Evolutionary conservation across 2,113 vertebrate genomes (phyloP).

Genomic region (Centropristis striata): DNA sequence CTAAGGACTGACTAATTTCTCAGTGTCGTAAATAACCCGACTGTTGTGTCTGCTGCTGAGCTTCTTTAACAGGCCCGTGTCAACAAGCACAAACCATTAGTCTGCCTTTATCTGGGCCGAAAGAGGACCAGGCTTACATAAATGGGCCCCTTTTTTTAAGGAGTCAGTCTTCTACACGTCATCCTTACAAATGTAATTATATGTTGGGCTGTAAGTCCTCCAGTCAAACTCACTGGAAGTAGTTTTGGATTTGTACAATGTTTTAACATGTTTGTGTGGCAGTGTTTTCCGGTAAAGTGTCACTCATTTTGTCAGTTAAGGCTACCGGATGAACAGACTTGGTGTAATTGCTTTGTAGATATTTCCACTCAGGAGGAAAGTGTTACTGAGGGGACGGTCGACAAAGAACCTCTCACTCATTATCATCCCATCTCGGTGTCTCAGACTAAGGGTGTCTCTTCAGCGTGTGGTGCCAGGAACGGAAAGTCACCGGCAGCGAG

Average conservation of each 20-base stretch:
- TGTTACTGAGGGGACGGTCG: constrained; percentile 30
- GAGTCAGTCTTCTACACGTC: constrained; percentile 39
- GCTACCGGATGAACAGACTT: constrained; percentile 21
- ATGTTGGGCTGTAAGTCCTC: constrained; percentile 20
- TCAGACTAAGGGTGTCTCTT: constrained; percentile 48
- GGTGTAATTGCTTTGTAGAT: constrained; percentile 52
- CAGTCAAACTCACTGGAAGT: constrained; percentile 40
- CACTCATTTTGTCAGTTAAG: constrained; percentile 46
- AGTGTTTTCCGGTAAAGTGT: constrained; percentile 42
- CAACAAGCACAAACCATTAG: constrained; percentile 66
- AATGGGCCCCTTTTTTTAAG: constrained; percentile 13
- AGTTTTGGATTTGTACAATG: constrained; percentile 1
- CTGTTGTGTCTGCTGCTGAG: constrained; percentile 64
- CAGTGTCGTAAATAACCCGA: constrained; percentile 69
- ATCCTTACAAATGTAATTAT: constrained; percentile 55
- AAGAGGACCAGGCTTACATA: constrained; percentile 38
- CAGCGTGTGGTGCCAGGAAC: constrained; percentile 47
- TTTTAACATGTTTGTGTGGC: constrained; percentile 59
- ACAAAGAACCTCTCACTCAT: constrained; percentile 50
- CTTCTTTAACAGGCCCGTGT: constrained; percentile 57
- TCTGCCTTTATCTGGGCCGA: constrained; percentile 58
- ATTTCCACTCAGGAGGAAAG: constrained; percentile 24
- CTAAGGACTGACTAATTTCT: constrained; percentile 69
- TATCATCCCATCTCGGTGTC: constrained; percentile 28
- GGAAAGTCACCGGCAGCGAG: constrained; percentile 60